Evolutionary conservation across 2,888 invertebrate species (phyloP).

Genomic region (Caradrina clavipalpis): DNA sequence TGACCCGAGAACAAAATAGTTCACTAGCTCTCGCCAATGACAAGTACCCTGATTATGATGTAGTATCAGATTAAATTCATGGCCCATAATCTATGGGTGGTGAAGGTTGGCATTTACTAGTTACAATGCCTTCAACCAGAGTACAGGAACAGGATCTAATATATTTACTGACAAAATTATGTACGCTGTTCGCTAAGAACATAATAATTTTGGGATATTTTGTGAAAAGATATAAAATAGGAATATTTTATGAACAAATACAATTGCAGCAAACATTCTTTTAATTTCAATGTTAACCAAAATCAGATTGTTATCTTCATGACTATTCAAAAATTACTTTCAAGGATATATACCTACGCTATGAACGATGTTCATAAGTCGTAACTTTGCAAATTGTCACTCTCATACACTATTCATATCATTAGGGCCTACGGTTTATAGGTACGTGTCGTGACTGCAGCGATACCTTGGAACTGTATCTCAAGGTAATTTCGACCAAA

Average conservation of each 20-base stretch:
- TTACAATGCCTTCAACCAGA: constrained; percentile 4
- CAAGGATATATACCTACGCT: constrained; percentile 46
- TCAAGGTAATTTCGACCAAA: constrained; percentile 54
- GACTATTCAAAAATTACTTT: constrained; percentile 17
- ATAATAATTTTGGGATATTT: neutral
- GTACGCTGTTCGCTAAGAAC: neutral
- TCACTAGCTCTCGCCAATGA: neutral
- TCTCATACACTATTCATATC: constrained; percentile 60
- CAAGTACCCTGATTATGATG: neutral
- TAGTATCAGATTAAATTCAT: constrained; percentile 13
- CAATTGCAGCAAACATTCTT: neutral
- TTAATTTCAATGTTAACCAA: constrained; percentile 1
- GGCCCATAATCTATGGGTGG: constrained; percentile 1
- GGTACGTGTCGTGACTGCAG: constrained; percentile 53
- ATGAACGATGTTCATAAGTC: constrained; percentile 41
- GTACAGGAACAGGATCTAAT: neutral
- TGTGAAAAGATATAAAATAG: neutral
- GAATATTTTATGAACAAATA: neutral
- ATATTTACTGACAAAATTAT: neutral
- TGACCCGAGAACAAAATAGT: neutral
- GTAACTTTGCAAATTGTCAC: constrained; percentile 51
- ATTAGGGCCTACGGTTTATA: constrained; percentile 50
- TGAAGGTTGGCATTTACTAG: constrained; percentile 38
- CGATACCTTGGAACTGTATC: constrained; percentile 46
- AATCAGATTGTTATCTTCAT: neutral